Evolutionary conservation across 2,888 invertebrate species (phyloP).

Genomic region (Hofmannophila pseudospretella): DNA sequence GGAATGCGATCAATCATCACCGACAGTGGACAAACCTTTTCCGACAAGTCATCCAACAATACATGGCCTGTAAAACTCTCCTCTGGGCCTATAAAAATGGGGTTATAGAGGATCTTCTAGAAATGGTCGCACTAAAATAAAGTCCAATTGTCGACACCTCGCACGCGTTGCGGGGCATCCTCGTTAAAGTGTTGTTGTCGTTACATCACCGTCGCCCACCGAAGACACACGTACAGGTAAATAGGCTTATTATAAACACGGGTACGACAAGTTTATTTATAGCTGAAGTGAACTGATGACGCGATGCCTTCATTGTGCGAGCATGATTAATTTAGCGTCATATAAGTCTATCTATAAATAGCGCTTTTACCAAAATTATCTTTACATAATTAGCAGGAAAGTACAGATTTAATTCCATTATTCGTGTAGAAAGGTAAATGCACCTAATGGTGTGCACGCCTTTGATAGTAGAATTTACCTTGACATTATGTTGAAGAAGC

Average conservation of each 20-base stretch:
- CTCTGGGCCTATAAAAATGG: neutral
- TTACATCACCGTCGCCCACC: conserved; percentile 15
- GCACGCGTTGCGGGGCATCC: conserved; percentile 4
- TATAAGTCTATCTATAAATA: too few species aligned
- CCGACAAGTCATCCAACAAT: neutral
- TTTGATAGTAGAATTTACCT: neutral
- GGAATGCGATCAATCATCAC: conserved; percentile 12
- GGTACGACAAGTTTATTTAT: neutral
- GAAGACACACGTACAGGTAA: neutral
- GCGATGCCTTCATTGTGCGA: neutral
- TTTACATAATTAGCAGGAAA: neutral
- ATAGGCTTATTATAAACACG: neutral
- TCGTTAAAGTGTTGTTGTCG: conserved; percentile 14
- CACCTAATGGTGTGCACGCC: neutral
- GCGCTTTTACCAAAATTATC: neutral
- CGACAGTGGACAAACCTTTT: conserved; percentile 1
- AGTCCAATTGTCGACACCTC: conserved; percentile 10
- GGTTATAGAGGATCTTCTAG: neutral
- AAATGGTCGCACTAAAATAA: conserved; percentile 11
- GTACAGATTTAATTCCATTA: neutral
- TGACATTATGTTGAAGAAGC: neutral
- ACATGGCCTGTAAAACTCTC: neutral
- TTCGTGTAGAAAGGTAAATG: neutral
- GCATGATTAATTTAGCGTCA: too few species aligned
- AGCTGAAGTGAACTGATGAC: neutral